Evolutionary conservation across 1,140 invertebrate genomes (phyloP).

Genomic region (Tenebrio molitor): DNA sequence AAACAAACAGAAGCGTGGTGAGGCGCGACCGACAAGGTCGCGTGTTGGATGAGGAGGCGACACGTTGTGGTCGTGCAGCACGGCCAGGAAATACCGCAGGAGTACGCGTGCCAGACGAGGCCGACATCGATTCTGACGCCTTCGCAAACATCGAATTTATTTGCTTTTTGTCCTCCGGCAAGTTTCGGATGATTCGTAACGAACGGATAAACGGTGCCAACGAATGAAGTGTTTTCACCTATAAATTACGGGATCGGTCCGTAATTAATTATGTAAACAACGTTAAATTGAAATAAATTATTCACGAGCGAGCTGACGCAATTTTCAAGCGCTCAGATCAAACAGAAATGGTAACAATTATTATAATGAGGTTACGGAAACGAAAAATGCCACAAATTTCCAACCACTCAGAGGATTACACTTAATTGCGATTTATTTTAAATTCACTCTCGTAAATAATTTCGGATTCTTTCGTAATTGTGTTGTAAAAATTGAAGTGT

Average conservation of each 20-base stretch:
- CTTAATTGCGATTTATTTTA: no score
- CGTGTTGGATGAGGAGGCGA: slow-evolving; percentile 22
- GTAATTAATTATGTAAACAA: slow-evolving; percentile 32
- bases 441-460: no score
- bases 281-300: slow-evolving; percentile 40
- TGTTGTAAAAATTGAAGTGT: no score
- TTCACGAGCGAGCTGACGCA: slow-evolving; percentile 18
- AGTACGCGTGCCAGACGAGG: slow-evolving; percentile 19
- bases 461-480: no score
- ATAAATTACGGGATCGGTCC: neutral
- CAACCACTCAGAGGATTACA: no score
- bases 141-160: no score
- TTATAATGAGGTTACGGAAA: slow-evolving; percentile 18
- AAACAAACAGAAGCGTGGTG: slow-evolving; percentile 30
- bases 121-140: slow-evolving; percentile 2
- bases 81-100: slow-evolving; percentile 25
- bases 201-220: neutral
- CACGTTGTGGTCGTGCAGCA: slow-evolving; percentile 4
- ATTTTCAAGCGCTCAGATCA: slow-evolving; percentile 2
- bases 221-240: neutral
- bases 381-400: slow-evolving; percentile 18
- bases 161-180: no score
- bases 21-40: slow-evolving; percentile 33
- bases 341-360: slow-evolving; percentile 4
- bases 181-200: neutral